Evolutionary conservation across 2,113 vertebrate genomes (phyloP), one percentile per base, ranked within the genome.

Genomic region (Saguinus imperator): DNA sequence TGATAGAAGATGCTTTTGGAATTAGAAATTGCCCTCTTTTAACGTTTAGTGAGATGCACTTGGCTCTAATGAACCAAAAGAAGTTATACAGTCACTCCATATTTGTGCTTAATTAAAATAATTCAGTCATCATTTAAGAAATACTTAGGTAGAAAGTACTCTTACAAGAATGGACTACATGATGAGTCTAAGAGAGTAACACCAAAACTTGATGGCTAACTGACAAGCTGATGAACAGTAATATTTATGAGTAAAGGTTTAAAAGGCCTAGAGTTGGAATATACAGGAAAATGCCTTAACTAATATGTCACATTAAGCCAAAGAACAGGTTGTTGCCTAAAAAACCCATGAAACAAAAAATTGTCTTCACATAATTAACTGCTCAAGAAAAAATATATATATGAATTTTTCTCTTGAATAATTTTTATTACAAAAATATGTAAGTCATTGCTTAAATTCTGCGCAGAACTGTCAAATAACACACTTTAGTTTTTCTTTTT

Each of bases 391-490:
- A 75, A 0, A 88, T 35, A 87, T 57, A 80, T 5, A 29, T 50
- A 79, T 80, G 32, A 81, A 82, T 68, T 58, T 66, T 90, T 76
- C 8, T 80, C n/a, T 48, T 45, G 20, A 93, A 91, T 76, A 96
- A 95, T 58, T 75, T 79, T 66, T 25, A 43, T 91, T 93, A 86
- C 10, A 7, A 23, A 95, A 88, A 95, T 16, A n/a, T 6, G 3
- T 48, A 86, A 87, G 61, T 43, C 45, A 76, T 23, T 84, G 55
- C 50, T 20, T 77, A 89, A 73, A 79, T 77, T 94, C 82, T 64
- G 7, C 35, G 40, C 18, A 86, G 66, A 88, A 73, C 37, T 58
- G 5, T 85, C 79, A 91, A 58, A 57, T 20, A 17, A 27, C 0
- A 58, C 27, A 29, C 25, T 77, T 93, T 23, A 27, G 37, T 80